phyloP scores from a whole-genome alignment of 2,113 vertebrate species.

The Callaeas wilsoni region DNA sequence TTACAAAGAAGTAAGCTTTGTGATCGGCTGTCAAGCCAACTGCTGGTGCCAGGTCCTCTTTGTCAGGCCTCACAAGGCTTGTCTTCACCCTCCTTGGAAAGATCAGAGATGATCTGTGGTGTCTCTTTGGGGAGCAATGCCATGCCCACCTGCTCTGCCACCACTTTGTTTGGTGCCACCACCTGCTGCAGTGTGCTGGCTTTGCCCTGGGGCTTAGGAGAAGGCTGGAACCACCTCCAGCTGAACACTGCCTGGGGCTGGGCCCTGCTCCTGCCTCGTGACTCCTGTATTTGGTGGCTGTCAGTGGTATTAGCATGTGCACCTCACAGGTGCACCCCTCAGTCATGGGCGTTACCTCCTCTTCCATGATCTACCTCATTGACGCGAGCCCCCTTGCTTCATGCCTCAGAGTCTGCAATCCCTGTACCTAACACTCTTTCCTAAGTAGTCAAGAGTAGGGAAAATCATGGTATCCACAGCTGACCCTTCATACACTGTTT shows the following conservation, averaged over 20 bases:
- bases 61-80: not conserved
- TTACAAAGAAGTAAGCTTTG: not conserved
- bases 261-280: not conserved
- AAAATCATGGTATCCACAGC: not conserved
- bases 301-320: rapidly evolving
- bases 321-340: rapidly evolving
- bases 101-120: rapidly evolving
- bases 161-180: not conserved
- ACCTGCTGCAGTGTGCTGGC: rapidly evolving
- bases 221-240: not conserved
- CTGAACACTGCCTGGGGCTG: too few relatives aligned
- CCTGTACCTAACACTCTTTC: not conserved
- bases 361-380: not conserved
- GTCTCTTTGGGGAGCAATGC: not conserved
- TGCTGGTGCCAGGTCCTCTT: not conserved
- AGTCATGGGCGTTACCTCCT: rapidly evolving
- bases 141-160: rapidly evolving
- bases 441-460: not conserved
- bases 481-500: not conserved
- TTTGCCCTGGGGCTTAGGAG: not conserved
- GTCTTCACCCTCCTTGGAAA: not conserved
- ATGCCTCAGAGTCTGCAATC: not conserved
- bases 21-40: not conserved
- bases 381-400: not conserved
- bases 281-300: not conserved